Evolutionary conservation across 2,888 invertebrate genomes (phyloP).

Genomic region (Melieria picta): DNA sequence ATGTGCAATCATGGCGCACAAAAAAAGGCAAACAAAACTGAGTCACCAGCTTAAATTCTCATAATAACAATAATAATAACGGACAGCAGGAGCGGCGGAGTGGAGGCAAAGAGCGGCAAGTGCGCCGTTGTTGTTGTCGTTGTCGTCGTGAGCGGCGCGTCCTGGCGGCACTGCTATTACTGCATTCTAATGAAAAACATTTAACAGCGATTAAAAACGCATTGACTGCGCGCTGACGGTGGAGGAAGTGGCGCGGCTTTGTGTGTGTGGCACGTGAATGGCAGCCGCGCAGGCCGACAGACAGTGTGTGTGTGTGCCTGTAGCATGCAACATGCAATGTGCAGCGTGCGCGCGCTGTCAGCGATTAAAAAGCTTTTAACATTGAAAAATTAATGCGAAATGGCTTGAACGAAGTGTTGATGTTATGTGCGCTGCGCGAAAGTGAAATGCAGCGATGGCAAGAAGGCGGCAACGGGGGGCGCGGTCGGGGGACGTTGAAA

Average conservation of each 20-base stretch:
- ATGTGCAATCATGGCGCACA: neutral
- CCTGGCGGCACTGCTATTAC: neutral
- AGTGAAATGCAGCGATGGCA: neutral
- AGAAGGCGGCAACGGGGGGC: no score
- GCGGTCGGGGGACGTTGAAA: no score
- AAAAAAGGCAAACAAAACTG: neutral
- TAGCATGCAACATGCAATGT: neutral
- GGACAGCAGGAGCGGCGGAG: neutral
- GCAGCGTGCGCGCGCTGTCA: neutral
- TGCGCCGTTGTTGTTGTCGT: neutral
- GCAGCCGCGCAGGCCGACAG: neutral
- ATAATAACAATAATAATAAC: constrained; percentile 14
- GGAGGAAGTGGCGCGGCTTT: neutral
- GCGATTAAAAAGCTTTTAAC: constrained; percentile 20
- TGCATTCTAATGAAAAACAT: constrained; percentile 21
- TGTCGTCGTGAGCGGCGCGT: neutral
- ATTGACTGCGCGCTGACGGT: neutral
- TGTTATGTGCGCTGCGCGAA: neutral
- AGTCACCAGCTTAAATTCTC: constrained; percentile 8
- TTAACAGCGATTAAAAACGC: constrained; percentile 23
- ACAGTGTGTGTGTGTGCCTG: neutral
- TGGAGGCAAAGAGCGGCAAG: neutral
- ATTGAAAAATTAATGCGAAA: constrained; percentile 14
- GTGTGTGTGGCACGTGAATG: neutral
- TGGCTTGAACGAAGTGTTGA: constrained; percentile 1